Percentiles rank a stretch among this genome's conserved stretches.
These are phyloP conservation scores for Pandemis cinnamomeana DNA, from an alignment of 2,888 invertebrate species.

Conservation along the genomic window DNA sequence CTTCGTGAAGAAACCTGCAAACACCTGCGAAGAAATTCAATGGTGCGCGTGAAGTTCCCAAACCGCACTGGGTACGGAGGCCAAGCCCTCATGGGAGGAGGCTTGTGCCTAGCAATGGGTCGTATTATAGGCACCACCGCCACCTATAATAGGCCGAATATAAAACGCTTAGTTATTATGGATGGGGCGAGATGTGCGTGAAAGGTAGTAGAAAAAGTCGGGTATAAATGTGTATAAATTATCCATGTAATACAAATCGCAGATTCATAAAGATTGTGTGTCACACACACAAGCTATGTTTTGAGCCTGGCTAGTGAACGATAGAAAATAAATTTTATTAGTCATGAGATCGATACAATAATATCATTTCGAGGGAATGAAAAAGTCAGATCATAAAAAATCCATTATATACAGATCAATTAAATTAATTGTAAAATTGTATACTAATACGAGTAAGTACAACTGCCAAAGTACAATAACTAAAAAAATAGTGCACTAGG, in stretches of 20 bases:
- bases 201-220: not conserved
- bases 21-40: no score
- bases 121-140: no score
- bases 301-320: conserved; percentile 9
- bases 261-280: conserved; percentile 21
- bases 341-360: conserved; percentile 20
- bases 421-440: not conserved
- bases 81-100: no score
- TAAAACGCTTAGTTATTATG: no score
- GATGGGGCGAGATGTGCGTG: no score
- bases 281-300: conserved; percentile 10
- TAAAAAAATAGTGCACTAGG: not conserved
- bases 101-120: no score
- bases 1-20: no score
- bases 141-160: no score
- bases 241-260: conserved; percentile 22
- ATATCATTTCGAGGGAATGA: conserved; percentile 29
- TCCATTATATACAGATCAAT: conserved; percentile 25
- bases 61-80: no score
- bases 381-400: conserved; percentile 7
- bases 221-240: conserved; percentile 8
- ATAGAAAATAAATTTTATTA: not conserved
- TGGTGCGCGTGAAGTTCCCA: no score
- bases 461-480: not conserved
- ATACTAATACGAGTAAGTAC: not conserved